Conservation (phyloP, 2,797 vertebrate species). For the Micromesistius poutassou region DNA sequence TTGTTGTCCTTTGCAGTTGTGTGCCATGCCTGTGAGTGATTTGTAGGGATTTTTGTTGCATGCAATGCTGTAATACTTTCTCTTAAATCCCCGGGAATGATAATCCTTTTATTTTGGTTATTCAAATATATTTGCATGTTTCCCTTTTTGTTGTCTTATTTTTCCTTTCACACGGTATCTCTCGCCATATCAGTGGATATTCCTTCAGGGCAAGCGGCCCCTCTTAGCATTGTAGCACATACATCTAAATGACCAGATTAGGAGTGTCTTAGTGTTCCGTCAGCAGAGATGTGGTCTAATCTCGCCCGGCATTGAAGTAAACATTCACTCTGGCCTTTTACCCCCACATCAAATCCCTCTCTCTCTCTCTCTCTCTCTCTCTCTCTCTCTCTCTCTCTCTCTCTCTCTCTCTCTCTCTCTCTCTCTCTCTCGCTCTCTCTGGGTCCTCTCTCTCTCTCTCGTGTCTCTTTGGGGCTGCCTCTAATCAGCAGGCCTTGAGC, state of each 20-base stretch:
- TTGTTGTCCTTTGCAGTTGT: neutral
- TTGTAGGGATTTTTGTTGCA: neutral
- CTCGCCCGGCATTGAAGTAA: constrained; percentile 43
- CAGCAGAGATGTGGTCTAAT: constrained; percentile 42
- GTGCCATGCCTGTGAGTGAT: neutral
- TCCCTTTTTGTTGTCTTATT: constrained; percentile 15
- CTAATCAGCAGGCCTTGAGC: constrained; percentile 75
- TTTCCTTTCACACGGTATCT: neutral
- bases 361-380: neutral
- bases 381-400: constrained; percentile 14
- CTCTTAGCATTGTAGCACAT: constrained; percentile 5
- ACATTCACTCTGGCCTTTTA: constrained; percentile 55
- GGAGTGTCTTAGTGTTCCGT: constrained; percentile 33
- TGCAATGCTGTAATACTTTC: neutral
- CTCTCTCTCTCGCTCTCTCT: constrained; percentile 7
- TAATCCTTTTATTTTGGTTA: neutral
- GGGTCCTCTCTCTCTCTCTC: constrained; percentile 13
- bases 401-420: constrained; percentile 1
- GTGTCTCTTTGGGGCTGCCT: constrained; percentile 53
- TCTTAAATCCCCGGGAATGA: neutral
- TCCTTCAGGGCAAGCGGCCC: neutral
- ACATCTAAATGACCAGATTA: constrained; percentile 27
- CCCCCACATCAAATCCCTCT: constrained; percentile 32
- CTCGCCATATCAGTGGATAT: neutral
- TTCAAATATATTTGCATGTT: neutral